These are phyloP conservation scores for Elmis aenea DNA, from an alignment of 2,888 invertebrate genomes.

Conservation along the genomic window DNA sequence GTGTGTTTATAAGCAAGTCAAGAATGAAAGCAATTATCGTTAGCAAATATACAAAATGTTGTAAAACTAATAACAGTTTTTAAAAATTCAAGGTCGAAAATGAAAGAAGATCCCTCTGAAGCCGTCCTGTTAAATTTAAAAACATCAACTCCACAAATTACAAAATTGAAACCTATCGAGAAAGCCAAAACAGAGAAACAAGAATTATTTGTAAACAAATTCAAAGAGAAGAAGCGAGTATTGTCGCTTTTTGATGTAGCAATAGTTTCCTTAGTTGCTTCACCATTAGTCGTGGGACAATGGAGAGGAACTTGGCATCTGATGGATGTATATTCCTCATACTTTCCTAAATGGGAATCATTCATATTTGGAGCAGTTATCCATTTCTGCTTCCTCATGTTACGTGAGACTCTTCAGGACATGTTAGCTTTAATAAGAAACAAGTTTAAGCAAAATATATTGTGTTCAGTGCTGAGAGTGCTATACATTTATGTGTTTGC, in stretches of 20 bases:
- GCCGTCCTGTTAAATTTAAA: too few species aligned
- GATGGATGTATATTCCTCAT: constrained; percentile 46
- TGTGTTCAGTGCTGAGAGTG: constrained; percentile 27
- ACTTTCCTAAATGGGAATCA: constrained; percentile 51
- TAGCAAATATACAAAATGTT: too few species aligned
- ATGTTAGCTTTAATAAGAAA: constrained; percentile 28
- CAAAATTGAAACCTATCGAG: neutral
- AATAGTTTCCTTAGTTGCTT: constrained; percentile 45
- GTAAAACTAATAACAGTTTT: too few species aligned
- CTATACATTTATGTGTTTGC: constrained; percentile 50
- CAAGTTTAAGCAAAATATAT: constrained; percentile 4
- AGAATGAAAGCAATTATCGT: too few species aligned
- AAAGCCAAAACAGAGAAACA: neutral
- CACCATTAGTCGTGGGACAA: constrained; percentile 50
- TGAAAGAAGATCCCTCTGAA: too few species aligned
- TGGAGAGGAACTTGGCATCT: constrained; percentile 56
- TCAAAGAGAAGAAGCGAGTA: constrained; percentile 22
- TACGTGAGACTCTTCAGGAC: constrained; percentile 46
- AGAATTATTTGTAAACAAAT: too few species aligned
- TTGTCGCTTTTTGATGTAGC: constrained; percentile 44
- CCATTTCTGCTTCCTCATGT: constrained; percentile 54
- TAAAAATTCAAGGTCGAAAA: too few species aligned
- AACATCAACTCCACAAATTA: too few species aligned
- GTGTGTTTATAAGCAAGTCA: too few species aligned
- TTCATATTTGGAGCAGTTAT: constrained; percentile 52